Base-by-base conservation (phyloP, 2,888 invertebrate genomes). In the Tholera decimalis region DNA sequence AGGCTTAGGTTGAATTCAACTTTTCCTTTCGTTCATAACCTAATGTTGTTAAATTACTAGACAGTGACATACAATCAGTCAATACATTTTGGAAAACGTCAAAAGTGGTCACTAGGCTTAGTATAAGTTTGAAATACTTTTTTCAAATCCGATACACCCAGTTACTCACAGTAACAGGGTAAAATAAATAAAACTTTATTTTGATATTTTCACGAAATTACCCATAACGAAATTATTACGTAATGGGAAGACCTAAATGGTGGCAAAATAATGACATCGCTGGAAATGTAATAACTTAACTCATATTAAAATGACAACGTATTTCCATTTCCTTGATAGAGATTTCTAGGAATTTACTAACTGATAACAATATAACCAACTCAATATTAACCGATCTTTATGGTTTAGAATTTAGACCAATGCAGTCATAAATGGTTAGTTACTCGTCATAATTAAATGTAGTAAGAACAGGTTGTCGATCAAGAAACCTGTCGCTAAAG, bases 1-100 rank as follows among this genome's bases (percentile, higher is more conserved):
- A 75, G 77, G 74, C 37, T 60, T 55, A 22, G 51, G 77, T 77
- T 71, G 44, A 50, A 50, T 50, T 41, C 30, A 49, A 62, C 49
- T 62, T 69, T 76, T 56, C 70, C 71, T 76, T 70, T 47, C 35
- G 37, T 35, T 18, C 20, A 28, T 54, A 33, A 43, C 54, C 24
- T 24, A 37, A 20, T 39, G 53, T 37, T 50, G 20, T 61, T 35
- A 2, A 33, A 28, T 24, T n/a, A 39, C 39, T 39, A 39, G 60
- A 30, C 44, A 33, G 13, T 13, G 22, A 28, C 15, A 33, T 18
- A 50, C 33, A 28, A 11, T 5, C 33, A 28, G n/a, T 5, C 11
- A 9, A 28, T 28, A 28, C 18, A 18, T n/a, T 11, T 18, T 44
- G 26, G 24, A 28, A 47, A 18, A 20, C 20, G 20, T 41, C 20